Evolutionary conservation across 2,888 invertebrate genomes (phyloP).

Genomic region (Netelia fuscicornis): DNA sequence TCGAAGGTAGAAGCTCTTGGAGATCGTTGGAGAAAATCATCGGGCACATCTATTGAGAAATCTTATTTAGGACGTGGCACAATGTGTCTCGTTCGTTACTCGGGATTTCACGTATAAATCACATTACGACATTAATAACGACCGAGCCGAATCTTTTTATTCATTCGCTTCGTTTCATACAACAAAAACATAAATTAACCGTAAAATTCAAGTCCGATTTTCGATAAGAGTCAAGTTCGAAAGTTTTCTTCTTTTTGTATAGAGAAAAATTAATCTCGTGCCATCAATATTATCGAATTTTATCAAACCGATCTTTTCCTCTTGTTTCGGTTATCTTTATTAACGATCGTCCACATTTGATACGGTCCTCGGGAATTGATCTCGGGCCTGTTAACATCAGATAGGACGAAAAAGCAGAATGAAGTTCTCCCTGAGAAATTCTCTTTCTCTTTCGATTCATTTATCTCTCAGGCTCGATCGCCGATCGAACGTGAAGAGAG

Average conservation of each 20-base stretch:
- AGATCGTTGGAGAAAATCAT: not conserved
- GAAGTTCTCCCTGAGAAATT: conserved; percentile 7
- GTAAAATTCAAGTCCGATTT: too few relatives aligned
- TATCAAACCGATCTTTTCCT: conserved; percentile 21
- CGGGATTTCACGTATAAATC: not conserved
- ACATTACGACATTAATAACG: too few relatives aligned
- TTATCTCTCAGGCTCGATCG: conserved; percentile 27
- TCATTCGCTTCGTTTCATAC: too few relatives aligned
- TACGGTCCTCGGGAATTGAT: conserved; percentile 13
- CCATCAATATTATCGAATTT: too few relatives aligned
- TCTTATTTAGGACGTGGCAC: not conserved
- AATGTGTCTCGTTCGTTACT: too few relatives aligned
- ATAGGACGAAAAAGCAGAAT: conserved; percentile 23
- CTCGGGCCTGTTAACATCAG: not conserved
- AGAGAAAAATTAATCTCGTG: too few relatives aligned
- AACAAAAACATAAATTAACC: too few relatives aligned
- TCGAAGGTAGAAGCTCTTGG: not conserved
- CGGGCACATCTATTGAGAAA: not conserved
- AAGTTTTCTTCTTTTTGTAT: too few relatives aligned
- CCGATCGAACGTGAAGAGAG: conserved; percentile 37
- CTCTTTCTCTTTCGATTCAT: conserved; percentile 29
- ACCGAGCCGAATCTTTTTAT: too few relatives aligned
- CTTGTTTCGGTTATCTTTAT: conserved; percentile 16
- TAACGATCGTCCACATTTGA: conserved; percentile 44
- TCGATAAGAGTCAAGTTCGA: too few relatives aligned